Evolutionary conservation across 2,888 invertebrate genomes (phyloP), one percentile per base, ranked within the genome.

Genomic region (Drosophila fungiperda): DNA sequence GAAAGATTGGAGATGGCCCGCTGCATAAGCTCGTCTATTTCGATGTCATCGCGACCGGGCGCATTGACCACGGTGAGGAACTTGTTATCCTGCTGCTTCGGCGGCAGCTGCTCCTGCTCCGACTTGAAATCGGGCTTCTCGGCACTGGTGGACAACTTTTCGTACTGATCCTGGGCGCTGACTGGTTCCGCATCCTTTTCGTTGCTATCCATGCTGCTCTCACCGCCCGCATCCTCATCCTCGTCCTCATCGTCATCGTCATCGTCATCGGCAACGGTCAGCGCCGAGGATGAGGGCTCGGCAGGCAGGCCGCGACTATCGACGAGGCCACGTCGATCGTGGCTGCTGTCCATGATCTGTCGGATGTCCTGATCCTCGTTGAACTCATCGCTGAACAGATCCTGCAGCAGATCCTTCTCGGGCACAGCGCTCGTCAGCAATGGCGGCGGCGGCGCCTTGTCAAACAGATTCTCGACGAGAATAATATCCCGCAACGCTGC

Each of bases 401-500:
- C 92, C 62, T 91, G 91, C 76, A 92, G 79, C 6, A 92, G 80
- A 73, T 92, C 89, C 68, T 91, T 89, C 35, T 77, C 84, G 35
- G 71, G 74, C 12, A 76, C 72, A 3, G 59, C 57, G 23, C 71
- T 59, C 0, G 70, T 48, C 29, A 74, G 68, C 3, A 91, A 84
- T 1, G 69, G 48, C 33, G 75, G 68, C 7, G 92, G 88, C 76
- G 75, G 68, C 7, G 92, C 88, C 76, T 95, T 95, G 11, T 95
- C 95, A 33, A 93, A 93, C 0, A 94, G 89, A 85, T 94, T 93
- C 88, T 96, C 95, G 0, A 95, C 95, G 64, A 95, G 94, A 42
- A 96, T 96, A 15, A 96, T 95, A 89, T 97, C 97, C 1, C 97
- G 94, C 58, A 97, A 92, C 0, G 97, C 97, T 0, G 97, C 97